Evolutionary conservation across 1,140 invertebrate species (phyloP), one percentile per base, ranked within the genome.

Genomic region (Harlomillsia oculata): DNA sequence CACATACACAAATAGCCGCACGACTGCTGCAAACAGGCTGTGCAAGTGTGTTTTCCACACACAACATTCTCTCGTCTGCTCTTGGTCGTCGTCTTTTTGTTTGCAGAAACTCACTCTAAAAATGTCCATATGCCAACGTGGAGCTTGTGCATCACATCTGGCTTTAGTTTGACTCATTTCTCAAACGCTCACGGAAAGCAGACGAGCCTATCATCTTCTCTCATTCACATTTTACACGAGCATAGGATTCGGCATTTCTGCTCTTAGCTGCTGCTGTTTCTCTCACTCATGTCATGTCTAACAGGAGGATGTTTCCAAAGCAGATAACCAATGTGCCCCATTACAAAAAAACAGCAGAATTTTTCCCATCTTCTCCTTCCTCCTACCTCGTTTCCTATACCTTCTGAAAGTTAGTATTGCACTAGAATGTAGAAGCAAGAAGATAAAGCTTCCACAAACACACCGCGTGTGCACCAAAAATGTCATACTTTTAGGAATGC

Each of bases 121-220:
- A 45, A 25, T 45, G 40, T 55, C 29, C 53, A 55, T 55, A 45
- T 45, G 40, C 51, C 37, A 53, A 43, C 29, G 28, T 30, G 34
- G 20, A 30, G 40, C 52, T 30, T 46, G 18, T 41, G 39, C 41
- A 55, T 41, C 53, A 45, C 53, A 55, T 55, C 53, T 55, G 53
- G 28, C 51, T 55, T 46, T 43, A 26, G 36, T 55, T 55, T 46
- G 29, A 55, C 43, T 55, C 53, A 53, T 53, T 53, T 53, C 51
- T 43, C 39, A 53, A 53, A 41, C 40, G 28, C 14, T 39, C 39
- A 30, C 18, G 37, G 32, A 53, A 53, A 53, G 2, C 34, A 53
- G 34, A 40, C n/a, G 5, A 16, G 9, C 46, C n/a, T 16, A 2
- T 5, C 51, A 53, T 14, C 52, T 44, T 16, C 5, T 1, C 21